Evolutionary conservation across 2,888 invertebrate species (phyloP), one percentile per base, ranked within the genome.

Genomic region (Zhuqinia jingwanae): DNA sequence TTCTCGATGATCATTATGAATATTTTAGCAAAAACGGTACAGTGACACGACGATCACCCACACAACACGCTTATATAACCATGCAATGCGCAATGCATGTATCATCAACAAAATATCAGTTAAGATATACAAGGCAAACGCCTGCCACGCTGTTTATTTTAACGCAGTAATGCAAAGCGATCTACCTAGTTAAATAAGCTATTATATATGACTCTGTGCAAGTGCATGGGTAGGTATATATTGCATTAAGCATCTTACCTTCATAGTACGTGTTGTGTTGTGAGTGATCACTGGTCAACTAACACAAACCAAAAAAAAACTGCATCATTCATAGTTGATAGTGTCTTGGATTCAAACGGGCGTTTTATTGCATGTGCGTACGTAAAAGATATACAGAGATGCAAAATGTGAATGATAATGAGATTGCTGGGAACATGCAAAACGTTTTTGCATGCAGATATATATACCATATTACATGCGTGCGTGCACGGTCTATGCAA

Each of bases 1-100:
- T 65, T 65, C 15, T 65, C 17, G n/a, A 20, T 65, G n/a, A 65
- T 2, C 1, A 42, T 27, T 13, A n/a, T 60, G 27, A 15, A 60
- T 13, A 60, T 13, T 60, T 5, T 13, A n/a, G 60, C 15, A 60
- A 30, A 60, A 60, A n/a, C 15, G 15, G 60, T n/a, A 30, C 5
- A 15, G 10, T 42, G 30, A 15, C 63, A 30, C 27, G 30, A 42
- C 42, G 65, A 42, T 65, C 65, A 65, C 65, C 65, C 65, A 65
- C 65, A 63, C 63, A 63, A 63, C 36, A n/a, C 17, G 6, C 50
- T 15, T 2, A 10, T 2, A 50, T 50, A 50, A 2, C 15, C 50
- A 50, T 10, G 56, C 20, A 56, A 56, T 56, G 22, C 22, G 22
- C 17, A 58, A 58, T 22, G 58, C 25, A 30, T 27, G 27, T n/a